Conservation (phyloP, 2,797 vertebrate species). For the Sebastiscus tertius region DNA sequence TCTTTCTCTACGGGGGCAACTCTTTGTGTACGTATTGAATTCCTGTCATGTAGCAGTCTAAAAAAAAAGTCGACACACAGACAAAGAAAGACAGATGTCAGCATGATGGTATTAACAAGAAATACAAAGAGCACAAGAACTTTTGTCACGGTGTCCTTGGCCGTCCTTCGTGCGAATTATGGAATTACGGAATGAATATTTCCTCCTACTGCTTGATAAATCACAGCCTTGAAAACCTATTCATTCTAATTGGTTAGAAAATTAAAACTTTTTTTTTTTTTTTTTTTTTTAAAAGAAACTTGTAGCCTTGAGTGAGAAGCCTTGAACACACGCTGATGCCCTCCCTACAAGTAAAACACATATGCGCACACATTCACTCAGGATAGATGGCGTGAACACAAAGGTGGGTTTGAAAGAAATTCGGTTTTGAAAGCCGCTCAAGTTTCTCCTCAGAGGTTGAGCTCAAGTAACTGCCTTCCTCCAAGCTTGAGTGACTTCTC, state of each 20-base stretch:
- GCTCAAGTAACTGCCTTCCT: background rate
- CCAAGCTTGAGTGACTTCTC: background rate
- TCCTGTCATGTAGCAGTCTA: conserved; percentile 19
- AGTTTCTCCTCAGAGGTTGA: background rate
- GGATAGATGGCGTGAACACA: background rate
- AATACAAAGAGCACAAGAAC: conserved; percentile 15
- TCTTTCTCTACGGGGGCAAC: conserved; percentile 27
- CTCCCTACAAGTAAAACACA: background rate
- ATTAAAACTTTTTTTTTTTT: background rate
- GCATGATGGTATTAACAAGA: background rate
- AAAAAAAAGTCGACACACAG: background rate
- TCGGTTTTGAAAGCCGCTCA: background rate
- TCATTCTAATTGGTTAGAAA: conserved; percentile 16
- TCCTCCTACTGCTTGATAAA: conserved; percentile 17
- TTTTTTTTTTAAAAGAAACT: background rate
- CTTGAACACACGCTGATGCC: background rate
- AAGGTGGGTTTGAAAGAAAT: background rate
- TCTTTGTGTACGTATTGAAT: conserved; percentile 7
- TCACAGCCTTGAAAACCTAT: conserved; percentile 20
- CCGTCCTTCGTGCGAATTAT: conserved; percentile 5
- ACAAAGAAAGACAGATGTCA: conserved; percentile 16
- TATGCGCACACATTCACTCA: background rate
- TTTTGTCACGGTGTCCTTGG: conserved; percentile 32
- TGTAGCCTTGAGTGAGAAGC: conserved; percentile 9
- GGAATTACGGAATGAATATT: conserved; percentile 22